Evolutionary conservation across 2,797 vertebrate species (phyloP), one percentile per base, ranked within the genome.

Genomic region (Hypotaenidia okinawae): DNA sequence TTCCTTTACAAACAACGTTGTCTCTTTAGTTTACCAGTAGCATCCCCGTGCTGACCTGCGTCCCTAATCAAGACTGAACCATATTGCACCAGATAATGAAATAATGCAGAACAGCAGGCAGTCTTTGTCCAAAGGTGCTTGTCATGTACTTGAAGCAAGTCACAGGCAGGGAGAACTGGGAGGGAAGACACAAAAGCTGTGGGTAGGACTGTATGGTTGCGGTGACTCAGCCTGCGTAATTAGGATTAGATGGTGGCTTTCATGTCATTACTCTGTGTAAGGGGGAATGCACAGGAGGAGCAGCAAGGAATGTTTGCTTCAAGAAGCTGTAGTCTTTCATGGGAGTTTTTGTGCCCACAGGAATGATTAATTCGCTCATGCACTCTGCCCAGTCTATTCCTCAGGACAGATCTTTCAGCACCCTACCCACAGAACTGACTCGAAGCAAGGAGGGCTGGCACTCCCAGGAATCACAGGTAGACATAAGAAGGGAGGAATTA

Each of bases 181-280:
- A 74, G 28, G 37, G 27, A 75, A 83, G 58, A 58, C 32, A 66
- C 33, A 58, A 72, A 83, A 85, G 37, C 22, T 1, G 16, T 55
- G 45, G 51, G 55, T 54, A 87, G 61, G 61, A 52, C 21, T 63
- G 79, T 90, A 57, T 6, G 7, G 68, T 86, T 61, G 57, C 64
- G 62, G 25, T 81, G 85, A 93, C 22, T 94, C 82, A 89, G 57
- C 35, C 73, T 66, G 5, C 77, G 54, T 64, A 70, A 90, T 77
- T 90, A 91, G 63, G 52, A 73, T 73, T 69, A 59, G 76, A 75
- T 72, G 32, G 68, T 67, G 54, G 25, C 76, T 94, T 93, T 89
- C 39, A 19, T 70, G 47, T 84, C 55, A 55, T 74, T 92, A 69
- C 27, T 79, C 25, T 43, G 0, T 16, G 21, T 62, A 81, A 89